phyloP scores from a whole-genome alignment of 2,888 invertebrate species.

The Pachliopta kotzebuea region DNA sequence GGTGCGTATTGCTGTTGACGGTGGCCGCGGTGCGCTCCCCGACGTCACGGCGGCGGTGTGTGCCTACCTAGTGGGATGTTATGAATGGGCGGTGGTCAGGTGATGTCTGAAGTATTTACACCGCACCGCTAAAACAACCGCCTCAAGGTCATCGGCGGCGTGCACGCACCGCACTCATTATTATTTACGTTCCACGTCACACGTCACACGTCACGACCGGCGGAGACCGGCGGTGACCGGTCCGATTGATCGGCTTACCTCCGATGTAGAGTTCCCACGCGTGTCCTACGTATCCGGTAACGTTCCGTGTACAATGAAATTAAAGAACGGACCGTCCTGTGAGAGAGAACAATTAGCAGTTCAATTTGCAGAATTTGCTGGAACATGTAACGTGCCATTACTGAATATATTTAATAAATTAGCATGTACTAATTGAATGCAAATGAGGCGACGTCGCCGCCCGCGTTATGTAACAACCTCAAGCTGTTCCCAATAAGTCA shows the following conservation, averaged over 20 bases:
- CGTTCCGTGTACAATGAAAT: too few relatives aligned
- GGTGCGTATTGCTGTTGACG: too few relatives aligned
- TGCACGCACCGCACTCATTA: constrained; percentile 7
- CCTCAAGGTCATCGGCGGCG: constrained; percentile 9
- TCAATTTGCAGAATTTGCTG: too few relatives aligned
- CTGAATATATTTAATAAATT: not conserved
- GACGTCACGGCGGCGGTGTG: constrained; percentile 12
- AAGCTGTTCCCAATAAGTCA: too few relatives aligned
- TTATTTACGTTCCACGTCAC: constrained; percentile 5
- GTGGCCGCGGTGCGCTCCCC: not conserved
- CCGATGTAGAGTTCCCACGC: too few relatives aligned
- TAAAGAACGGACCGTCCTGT: too few relatives aligned
- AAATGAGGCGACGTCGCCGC: not conserved
- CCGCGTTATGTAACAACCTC: too few relatives aligned
- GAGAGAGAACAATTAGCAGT: too few relatives aligned
- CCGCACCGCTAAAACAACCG: not conserved
- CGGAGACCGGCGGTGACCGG: too few relatives aligned
- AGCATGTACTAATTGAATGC: constrained; percentile 7
- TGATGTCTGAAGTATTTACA: constrained; percentile 11
- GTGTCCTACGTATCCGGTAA: too few relatives aligned
- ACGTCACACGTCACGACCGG: not conserved
- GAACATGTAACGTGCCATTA: too few relatives aligned
- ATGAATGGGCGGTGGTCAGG: constrained; percentile 13
- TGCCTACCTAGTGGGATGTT: constrained; percentile 9
- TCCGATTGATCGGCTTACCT: too few relatives aligned